These are phyloP conservation scores for Apamea epomidion DNA, from an alignment of 2,888 invertebrate genomes.

Conservation along the genomic window DNA sequence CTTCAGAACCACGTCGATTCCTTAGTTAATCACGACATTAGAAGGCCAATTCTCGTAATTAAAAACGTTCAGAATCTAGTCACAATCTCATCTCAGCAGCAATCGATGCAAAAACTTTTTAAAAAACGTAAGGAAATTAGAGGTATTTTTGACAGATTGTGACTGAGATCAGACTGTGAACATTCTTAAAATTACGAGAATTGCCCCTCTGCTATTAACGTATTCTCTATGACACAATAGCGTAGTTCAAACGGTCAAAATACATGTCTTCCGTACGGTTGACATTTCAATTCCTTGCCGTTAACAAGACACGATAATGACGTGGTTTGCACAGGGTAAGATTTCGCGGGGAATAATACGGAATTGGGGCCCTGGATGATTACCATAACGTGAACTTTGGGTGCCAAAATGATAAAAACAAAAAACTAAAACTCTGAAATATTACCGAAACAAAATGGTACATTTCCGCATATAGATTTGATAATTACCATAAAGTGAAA, in stretches of 20 bases:
- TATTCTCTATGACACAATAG: not conserved
- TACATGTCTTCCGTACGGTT: not conserved
- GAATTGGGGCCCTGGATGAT: not conserved
- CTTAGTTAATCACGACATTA: no score
- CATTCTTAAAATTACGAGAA: no score
- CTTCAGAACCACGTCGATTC: no score
- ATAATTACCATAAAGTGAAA: not conserved
- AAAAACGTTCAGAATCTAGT: no score
- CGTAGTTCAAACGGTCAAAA: not conserved
- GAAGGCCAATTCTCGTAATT: no score
- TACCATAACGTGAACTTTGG: constrained; percentile 13
- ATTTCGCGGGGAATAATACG: not conserved
- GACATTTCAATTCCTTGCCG: not conserved
- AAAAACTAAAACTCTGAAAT: constrained; percentile 6
- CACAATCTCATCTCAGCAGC: no score
- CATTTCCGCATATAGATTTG: constrained; percentile 9
- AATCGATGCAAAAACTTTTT: no score
- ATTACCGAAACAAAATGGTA: constrained; percentile 10
- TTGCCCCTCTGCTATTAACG: no score
- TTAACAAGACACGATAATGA: not conserved
- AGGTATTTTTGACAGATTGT: no score
- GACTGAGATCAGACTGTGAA: no score
- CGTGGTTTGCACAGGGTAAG: not conserved
- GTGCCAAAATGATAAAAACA: constrained; percentile 19
- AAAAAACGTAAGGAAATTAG: no score